phyloP scores from a whole-genome alignment of 2,888 invertebrate genomes.

The Neocrepidodera transversa region DNA sequence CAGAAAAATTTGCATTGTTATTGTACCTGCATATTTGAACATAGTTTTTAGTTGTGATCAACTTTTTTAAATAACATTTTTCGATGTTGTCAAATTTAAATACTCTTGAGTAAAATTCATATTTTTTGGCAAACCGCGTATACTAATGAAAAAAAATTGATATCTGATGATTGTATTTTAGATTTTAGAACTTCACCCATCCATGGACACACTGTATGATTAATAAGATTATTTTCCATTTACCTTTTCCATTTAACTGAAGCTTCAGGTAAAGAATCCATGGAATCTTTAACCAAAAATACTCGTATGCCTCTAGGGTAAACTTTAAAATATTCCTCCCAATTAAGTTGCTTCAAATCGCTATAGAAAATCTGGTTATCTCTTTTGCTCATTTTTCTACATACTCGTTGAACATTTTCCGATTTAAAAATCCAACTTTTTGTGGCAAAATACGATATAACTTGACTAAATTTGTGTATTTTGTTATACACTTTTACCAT shows the following conservation, averaged over 20 bases:
- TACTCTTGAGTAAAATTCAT: too few species aligned
- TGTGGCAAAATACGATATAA: slow-evolving; percentile 79
- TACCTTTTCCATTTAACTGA: slow-evolving; percentile 47
- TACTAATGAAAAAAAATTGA: not conserved
- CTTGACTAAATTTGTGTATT: slow-evolving; percentile 77
- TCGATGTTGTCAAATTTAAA: too few species aligned
- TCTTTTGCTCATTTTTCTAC: slow-evolving; percentile 61
- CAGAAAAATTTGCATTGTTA: too few species aligned
- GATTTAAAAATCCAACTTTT: slow-evolving; percentile 75
- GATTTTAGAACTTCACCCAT: too few species aligned
- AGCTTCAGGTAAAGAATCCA: slow-evolving; percentile 71
- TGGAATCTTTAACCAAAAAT: slow-evolving; percentile 80
- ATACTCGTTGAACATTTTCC: slow-evolving; percentile 66
- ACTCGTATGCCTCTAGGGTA: slow-evolving; percentile 78
- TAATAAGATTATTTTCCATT: too few species aligned
- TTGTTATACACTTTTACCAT: slow-evolving; percentile 81
- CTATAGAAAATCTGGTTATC: slow-evolving; percentile 74
- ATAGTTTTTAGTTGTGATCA: too few species aligned
- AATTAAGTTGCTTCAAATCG: slow-evolving; percentile 75
- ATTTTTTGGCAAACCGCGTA: too few species aligned
- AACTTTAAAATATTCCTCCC: slow-evolving; percentile 73
- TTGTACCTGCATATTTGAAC: too few species aligned
- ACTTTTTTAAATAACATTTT: too few species aligned
- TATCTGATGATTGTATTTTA: too few species aligned
- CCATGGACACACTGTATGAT: not conserved